A percentile compares a stretch with the other conserved stretches of the same genome.
Evolutionary conservation across 2,888 invertebrate genomes (phyloP).

Genomic region (Eilema caniola): DNA sequence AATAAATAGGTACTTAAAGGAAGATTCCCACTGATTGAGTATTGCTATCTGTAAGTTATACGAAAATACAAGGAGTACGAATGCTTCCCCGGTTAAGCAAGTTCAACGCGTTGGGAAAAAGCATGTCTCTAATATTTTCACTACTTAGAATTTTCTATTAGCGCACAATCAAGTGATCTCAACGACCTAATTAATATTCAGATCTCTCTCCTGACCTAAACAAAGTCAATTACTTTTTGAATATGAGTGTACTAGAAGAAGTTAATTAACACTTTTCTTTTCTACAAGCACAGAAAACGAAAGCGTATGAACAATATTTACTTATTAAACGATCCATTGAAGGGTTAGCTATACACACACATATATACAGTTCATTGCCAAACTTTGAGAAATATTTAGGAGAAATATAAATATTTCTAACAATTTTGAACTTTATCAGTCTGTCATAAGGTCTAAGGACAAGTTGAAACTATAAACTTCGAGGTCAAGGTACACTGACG

Average conservation of each 20-base stretch:
- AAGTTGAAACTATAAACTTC: background rate
- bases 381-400: background rate
- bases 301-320: conserved; percentile 56
- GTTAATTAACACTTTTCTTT: conserved; percentile 50
- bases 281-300: conserved; percentile 47
- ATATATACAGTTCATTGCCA: conserved; percentile 22
- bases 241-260: conserved; percentile 19
- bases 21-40: no score
- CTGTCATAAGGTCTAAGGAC: conserved; percentile 1
- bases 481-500: conserved; percentile 18
- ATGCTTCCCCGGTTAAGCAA: no score
- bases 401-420: background rate
- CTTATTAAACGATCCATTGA: conserved; percentile 47
- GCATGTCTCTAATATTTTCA: no score
- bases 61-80: no score
- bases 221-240: conserved; percentile 1
- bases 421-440: conserved; percentile 14
- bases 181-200: no score
- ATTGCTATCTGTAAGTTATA: no score
- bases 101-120: no score
- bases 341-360: conserved; percentile 36
- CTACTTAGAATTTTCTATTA: no score
- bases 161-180: no score
- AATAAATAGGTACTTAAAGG: no score
- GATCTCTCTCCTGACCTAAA: background rate